Percentiles rank a stretch among this genome's conserved stretches.
These are phyloP conservation scores for Caenorhabditis sp. DNA, from an alignment of 2,888 invertebrate genomes.

Conservation along the genomic window DNA sequence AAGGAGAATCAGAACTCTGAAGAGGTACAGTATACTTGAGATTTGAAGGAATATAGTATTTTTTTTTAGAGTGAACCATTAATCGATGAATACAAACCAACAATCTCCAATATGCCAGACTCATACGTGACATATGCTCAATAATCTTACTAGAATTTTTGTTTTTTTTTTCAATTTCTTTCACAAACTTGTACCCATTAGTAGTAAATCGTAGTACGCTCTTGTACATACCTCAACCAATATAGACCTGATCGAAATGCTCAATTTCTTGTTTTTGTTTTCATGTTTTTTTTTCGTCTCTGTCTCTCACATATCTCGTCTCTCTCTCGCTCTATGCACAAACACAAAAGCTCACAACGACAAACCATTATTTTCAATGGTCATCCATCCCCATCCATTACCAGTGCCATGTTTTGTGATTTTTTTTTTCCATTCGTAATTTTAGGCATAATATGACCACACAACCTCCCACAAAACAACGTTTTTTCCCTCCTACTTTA, in stretches of 20 bases:
- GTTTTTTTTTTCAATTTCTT: background rate
- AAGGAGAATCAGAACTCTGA: conserved; percentile 31
- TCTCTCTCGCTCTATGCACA: conserved; percentile 12
- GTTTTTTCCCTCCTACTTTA: background rate
- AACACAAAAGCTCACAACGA: background rate
- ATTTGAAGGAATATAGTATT: background rate
- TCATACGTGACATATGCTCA: conserved; percentile 1
- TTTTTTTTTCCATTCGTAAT: background rate
- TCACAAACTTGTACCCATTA: background rate
- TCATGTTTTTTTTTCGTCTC: background rate
- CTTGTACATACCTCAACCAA: background rate
- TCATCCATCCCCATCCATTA: no score
- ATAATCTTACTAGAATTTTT: conserved; percentile 6
- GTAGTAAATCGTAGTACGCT: background rate
- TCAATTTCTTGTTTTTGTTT: background rate
- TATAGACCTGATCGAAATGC: background rate
- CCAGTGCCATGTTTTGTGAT: conserved; percentile 41
- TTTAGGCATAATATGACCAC: no score
- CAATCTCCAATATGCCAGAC: background rate
- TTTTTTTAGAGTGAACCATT: conserved; percentile 27
- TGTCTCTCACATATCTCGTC: background rate
- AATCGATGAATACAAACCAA: conserved; percentile 24
- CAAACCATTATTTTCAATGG: background rate
- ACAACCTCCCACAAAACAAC: no score
- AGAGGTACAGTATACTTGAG: conserved; percentile 12